phyloP scores from a whole-genome alignment of 2,888 invertebrate genomes.

The Noctua janthina region DNA sequence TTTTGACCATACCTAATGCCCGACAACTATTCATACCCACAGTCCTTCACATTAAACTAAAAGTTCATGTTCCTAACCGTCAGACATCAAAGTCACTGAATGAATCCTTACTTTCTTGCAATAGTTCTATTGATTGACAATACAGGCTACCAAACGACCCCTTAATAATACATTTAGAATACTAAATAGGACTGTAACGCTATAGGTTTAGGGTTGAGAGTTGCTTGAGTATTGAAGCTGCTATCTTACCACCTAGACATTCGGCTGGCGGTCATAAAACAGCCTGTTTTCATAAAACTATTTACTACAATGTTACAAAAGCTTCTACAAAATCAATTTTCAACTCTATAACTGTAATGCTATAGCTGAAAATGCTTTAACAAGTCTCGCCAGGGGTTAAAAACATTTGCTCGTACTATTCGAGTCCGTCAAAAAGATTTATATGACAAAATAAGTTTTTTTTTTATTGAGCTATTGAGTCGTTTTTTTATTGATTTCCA shows the following conservation, averaged over 20 bases:
- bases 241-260: constrained; percentile 75
- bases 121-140: constrained; percentile 69
- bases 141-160: constrained; percentile 63
- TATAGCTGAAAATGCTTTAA: constrained; percentile 45
- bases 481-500: constrained; percentile 71
- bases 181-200: constrained; percentile 12
- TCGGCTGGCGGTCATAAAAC: constrained; percentile 76
- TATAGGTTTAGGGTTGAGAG: constrained; percentile 19
- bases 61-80: constrained; percentile 45
- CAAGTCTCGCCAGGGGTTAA: constrained; percentile 47
- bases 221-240: constrained; percentile 27
- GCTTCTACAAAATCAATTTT: constrained; percentile 35
- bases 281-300: constrained; percentile 81
- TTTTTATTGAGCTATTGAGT: constrained; percentile 70
- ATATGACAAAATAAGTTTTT: constrained; percentile 78
- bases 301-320: constrained; percentile 72
- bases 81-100: constrained; percentile 71
- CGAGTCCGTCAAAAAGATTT: constrained; percentile 79
- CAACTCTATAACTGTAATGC: constrained; percentile 7
- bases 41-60: constrained; percentile 31
- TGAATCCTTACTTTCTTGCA: constrained; percentile 70
- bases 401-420: constrained; percentile 66
- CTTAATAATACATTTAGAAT: constrained; percentile 45
- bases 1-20: constrained; percentile 29
- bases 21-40: constrained; percentile 38